Evolutionary conservation across 1,140 invertebrate species (phyloP).

Genomic region (Zophobas morio): DNA sequence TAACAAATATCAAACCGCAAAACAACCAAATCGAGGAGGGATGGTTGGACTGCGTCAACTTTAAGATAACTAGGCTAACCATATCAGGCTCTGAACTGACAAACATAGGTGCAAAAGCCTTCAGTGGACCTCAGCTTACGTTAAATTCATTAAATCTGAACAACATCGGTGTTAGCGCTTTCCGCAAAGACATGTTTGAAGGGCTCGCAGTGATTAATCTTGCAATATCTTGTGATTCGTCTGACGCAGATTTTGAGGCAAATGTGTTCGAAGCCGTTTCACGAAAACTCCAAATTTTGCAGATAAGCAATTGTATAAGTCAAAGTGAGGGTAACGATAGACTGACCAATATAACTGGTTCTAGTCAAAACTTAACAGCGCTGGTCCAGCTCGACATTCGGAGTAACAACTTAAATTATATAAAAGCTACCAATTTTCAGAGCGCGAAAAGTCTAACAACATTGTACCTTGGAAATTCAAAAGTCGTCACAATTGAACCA

Average conservation of each 20-base stretch:
- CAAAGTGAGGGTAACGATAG: not conserved
- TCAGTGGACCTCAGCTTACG: slow-evolving; percentile 15
- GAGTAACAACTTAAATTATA: not conserved
- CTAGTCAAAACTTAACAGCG: not conserved
- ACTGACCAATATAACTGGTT: slow-evolving; percentile 32
- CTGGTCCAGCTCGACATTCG: slow-evolving; percentile 21
- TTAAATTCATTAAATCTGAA: slow-evolving; percentile 42
- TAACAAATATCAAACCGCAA: not conserved
- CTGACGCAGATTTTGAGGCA: slow-evolving; percentile 4
- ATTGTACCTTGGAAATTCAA: not conserved
- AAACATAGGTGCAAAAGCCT: slow-evolving; percentile 26
- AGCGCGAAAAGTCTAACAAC: not conserved
- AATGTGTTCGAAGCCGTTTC: slow-evolving; percentile 9
- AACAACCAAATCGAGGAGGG: slow-evolving; percentile 14
- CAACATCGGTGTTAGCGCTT: not conserved
- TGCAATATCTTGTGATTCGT: not conserved
- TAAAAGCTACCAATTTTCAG: not conserved
- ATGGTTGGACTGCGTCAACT: slow-evolving; percentile 24
- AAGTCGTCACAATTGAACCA: not conserved
- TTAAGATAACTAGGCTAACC: slow-evolving; percentile 13
- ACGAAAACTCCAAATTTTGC: slow-evolving; percentile 10
- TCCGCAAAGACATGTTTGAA: slow-evolving; percentile 18
- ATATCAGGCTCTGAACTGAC: slow-evolving; percentile 23
- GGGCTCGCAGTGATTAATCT: no score
- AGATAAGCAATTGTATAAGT: slow-evolving; percentile 10